These are phyloP conservation scores for Otolemur crassicaudatus DNA, from an alignment of 2,797 vertebrate species.

Conservation along the genomic window DNA sequence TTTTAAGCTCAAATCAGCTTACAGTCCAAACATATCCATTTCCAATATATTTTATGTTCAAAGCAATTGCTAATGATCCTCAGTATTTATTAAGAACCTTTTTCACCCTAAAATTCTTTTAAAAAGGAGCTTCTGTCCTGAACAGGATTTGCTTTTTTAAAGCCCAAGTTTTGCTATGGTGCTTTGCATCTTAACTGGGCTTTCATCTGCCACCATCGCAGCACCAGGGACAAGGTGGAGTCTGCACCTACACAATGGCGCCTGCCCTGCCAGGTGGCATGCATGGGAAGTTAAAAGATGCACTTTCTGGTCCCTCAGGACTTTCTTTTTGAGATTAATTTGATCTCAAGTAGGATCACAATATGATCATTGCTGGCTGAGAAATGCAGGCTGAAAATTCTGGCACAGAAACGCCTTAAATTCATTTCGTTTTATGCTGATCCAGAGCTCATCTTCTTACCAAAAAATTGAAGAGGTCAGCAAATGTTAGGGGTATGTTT, in stretches of 20 bases:
- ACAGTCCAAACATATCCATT: background rate
- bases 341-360: background rate
- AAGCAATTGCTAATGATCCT: background rate
- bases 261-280: background rate
- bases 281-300: background rate
- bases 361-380: constrained; percentile 28
- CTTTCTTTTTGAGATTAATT: constrained; percentile 53
- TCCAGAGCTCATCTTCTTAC: constrained; percentile 46
- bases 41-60: background rate
- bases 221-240: background rate
- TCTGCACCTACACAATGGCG: accelerated
- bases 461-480: constrained; percentile 57
- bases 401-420: constrained; percentile 40
- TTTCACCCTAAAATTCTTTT: background rate
- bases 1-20: background rate
- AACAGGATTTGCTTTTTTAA: background rate
- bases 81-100: background rate
- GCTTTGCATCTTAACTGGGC: background rate
- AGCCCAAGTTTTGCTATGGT: background rate
- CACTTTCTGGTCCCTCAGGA: background rate
- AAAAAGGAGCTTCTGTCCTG: background rate
- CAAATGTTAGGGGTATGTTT: constrained; percentile 62
- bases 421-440: constrained; percentile 57
- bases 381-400: constrained; percentile 55
- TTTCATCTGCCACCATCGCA: background rate